These are phyloP conservation scores for Koerneria pararmatus DNA, from an alignment of 2,888 invertebrate species.

Conservation along the genomic window DNA sequence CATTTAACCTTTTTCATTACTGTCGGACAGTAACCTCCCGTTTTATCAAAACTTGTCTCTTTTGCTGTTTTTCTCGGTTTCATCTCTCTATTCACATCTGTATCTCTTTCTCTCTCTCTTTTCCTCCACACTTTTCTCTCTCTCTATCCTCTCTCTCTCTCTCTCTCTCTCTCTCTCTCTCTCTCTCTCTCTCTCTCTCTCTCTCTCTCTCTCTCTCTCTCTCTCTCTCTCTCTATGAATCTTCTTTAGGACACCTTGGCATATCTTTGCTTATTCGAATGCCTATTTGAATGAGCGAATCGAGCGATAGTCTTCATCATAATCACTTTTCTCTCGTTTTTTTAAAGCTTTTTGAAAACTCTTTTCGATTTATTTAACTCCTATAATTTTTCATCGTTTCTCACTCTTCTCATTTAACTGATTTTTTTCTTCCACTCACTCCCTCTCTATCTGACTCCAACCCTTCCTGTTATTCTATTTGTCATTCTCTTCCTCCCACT, in stretches of 20 bases:
- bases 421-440: background rate
- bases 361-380: too few relatives aligned
- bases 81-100: background rate
- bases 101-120: background rate
- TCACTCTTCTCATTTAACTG: background rate
- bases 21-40: background rate
- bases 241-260: too few relatives aligned
- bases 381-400: too few relatives aligned
- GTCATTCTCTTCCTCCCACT: background rate
- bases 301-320: too few relatives aligned
- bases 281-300: too few relatives aligned
- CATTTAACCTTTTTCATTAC: too few relatives aligned
- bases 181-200: background rate
- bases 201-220: background rate
- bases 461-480: background rate
- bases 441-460: background rate
- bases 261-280: too few relatives aligned
- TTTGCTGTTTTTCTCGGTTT: too few relatives aligned
- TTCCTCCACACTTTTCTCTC: background rate
- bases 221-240: too few relatives aligned
- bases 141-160: background rate
- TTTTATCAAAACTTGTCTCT: conserved; percentile 19
- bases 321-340: too few relatives aligned
- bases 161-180: background rate
- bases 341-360: too few relatives aligned